Evolutionary conservation across 2,797 vertebrate species (phyloP).

Genomic region (Ambastaia sidthimunki): DNA sequence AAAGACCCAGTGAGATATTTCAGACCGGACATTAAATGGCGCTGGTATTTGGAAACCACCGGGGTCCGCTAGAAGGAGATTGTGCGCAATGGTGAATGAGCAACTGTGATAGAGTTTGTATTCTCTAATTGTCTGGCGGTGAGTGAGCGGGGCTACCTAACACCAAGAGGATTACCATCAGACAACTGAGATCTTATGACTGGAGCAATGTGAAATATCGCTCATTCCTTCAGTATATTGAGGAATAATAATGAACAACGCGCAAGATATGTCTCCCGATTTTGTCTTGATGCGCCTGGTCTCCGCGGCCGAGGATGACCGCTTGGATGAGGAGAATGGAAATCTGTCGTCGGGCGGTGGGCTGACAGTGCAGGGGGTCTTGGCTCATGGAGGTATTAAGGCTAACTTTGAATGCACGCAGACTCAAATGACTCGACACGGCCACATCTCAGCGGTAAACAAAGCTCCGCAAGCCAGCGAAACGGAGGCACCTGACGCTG

Average conservation of each 20-base stretch:
- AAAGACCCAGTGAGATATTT: conserved; percentile 58
- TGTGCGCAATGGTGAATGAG: conserved; percentile 65
- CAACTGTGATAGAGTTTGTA: conserved; percentile 61
- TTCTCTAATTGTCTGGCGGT: conserved; percentile 56
- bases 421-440: conserved; percentile 69
- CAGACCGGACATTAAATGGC: conserved; percentile 40
- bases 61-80: not conserved
- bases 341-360: conserved; percentile 72
- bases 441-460: conserved; percentile 64
- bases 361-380: conserved; percentile 71
- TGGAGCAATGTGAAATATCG: conserved; percentile 74
- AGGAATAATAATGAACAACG: conserved; percentile 81
- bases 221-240: conserved; percentile 68
- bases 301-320: conserved; percentile 81
- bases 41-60: conserved; percentile 16
- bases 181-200: conserved; percentile 59
- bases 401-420: conserved; percentile 75
- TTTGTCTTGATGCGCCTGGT: conserved; percentile 86
- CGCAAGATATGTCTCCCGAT: conserved; percentile 82
- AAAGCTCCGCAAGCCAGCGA: conserved; percentile 75
- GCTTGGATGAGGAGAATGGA: conserved; percentile 77
- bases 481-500: conserved; percentile 81
- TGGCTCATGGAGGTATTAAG: conserved; percentile 74
- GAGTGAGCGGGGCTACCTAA: conserved; percentile 41
- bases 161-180: conserved; percentile 58